Conservation (phyloP, 2,797 vertebrate genomes). For the Hydrolagus colliei region DNA sequence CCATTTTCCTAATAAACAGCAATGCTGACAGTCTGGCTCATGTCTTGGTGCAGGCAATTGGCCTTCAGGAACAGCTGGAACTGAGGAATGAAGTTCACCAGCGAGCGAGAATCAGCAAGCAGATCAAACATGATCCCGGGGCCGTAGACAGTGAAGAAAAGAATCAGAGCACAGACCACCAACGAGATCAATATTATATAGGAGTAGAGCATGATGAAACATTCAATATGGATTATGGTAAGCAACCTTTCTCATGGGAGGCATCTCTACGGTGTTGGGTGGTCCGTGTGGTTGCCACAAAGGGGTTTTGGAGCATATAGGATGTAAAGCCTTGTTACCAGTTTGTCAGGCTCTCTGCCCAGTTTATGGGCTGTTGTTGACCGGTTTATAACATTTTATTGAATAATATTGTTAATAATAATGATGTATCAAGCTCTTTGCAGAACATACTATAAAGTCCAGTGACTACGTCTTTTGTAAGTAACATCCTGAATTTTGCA, state of each 20-base stretch:
- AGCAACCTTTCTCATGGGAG: constrained; percentile 35
- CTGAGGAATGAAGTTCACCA: constrained; percentile 47
- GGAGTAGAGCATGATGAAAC: constrained; percentile 39
- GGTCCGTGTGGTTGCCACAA: neutral
- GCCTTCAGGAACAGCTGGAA: constrained; percentile 53
- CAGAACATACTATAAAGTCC: no score
- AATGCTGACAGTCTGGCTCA: constrained; percentile 30
- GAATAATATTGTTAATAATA: no score
- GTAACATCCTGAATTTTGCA: no score
- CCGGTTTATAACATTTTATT: no score
- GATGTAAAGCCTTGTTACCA: neutral
- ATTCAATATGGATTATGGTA: constrained; percentile 43
- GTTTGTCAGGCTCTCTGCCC: no score
- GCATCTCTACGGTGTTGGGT: neutral
- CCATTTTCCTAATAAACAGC: no score
- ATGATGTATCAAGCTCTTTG: no score
- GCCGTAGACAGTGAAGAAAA: constrained; percentile 37
- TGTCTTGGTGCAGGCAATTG: constrained; percentile 33
- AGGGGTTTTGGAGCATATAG: neutral
- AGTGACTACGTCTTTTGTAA: no score
- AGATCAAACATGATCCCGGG: constrained; percentile 42
- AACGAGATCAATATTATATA: constrained; percentile 27
- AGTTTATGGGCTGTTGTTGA: no score
- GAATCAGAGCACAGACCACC: constrained; percentile 7
- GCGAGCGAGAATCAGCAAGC: constrained; percentile 45